Evolutionary conservation across 2,888 invertebrate species (phyloP).

Genomic region (Notodonta dromedarius): DNA sequence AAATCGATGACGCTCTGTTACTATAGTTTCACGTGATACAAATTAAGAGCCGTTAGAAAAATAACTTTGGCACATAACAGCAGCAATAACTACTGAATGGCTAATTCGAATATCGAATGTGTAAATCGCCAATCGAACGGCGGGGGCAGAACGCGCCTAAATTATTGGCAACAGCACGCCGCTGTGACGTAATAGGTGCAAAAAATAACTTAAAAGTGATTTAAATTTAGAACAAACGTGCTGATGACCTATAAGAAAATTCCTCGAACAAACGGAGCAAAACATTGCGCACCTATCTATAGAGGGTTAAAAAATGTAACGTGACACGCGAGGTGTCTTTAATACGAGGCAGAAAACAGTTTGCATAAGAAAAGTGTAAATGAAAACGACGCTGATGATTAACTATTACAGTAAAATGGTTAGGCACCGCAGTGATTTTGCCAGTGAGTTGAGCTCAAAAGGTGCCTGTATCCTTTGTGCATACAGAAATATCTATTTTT

Average conservation of each 20-base stretch:
- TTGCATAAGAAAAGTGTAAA: slow-evolving; percentile 2
- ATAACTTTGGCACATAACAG: background rate
- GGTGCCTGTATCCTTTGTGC: background rate
- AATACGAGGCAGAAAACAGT: slow-evolving; percentile 11
- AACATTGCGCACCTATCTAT: slow-evolving; percentile 20
- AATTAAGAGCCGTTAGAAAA: slow-evolving; percentile 5
- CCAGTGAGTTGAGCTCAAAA: background rate
- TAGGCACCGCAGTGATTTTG: background rate
- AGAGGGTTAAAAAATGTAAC: slow-evolving; percentile 18
- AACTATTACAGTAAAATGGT: background rate
- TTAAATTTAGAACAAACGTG: slow-evolving; percentile 28
- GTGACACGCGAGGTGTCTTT: slow-evolving; percentile 11
- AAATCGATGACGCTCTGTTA: slow-evolving; percentile 16
- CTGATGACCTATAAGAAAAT: slow-evolving; percentile 32
- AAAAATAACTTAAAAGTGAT: slow-evolving; percentile 40
- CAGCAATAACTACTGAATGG: slow-evolving; percentile 15
- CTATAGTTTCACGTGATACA: slow-evolving; percentile 10
- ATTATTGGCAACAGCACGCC: slow-evolving; percentile 33
- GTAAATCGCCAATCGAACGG: slow-evolving; percentile 13
- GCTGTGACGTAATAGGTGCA: slow-evolving; percentile 30
- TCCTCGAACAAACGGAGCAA: slow-evolving; percentile 16
- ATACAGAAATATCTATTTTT: no score
- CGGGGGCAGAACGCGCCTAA: slow-evolving; percentile 22
- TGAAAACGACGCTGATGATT: background rate
- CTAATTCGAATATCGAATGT: slow-evolving; percentile 16